Conservation (phyloP, 1,140 invertebrate genomes). For the Gryon sp. region DNA sequence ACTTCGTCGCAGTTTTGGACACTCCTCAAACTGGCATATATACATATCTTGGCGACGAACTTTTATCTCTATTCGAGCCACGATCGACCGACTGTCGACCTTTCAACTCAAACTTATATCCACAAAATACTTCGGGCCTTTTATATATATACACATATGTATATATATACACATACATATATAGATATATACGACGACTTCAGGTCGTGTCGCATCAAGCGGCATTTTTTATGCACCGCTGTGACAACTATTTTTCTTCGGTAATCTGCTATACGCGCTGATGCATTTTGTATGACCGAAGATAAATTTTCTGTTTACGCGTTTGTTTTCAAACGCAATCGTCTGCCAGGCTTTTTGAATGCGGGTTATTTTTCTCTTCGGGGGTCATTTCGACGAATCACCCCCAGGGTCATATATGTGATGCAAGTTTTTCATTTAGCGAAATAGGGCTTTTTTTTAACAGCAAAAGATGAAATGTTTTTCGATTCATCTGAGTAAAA, state of each 20-base stretch:
- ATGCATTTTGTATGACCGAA: constrained; percentile 12
- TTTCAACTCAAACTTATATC: constrained; percentile 10
- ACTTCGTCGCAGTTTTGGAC: constrained; percentile 8
- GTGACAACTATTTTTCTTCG: constrained; percentile 28
- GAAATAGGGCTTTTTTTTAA: no score
- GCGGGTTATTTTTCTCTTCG: constrained; percentile 4
- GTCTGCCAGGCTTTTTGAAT: constrained; percentile 4
- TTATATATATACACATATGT: no score
- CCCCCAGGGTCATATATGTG: no score
- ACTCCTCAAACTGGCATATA: constrained; percentile 19
- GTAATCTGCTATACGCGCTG: constrained; percentile 19
- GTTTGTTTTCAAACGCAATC: constrained; percentile 26
- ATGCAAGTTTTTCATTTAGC: no score
- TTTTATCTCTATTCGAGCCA: constrained; percentile 29
- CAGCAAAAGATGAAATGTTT: no score
- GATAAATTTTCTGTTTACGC: constrained; percentile 31
- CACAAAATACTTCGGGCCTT: constrained; percentile 30
- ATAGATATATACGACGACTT: constrained; percentile 19
- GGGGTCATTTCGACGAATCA: background rate
- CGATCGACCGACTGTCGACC: constrained; percentile 16
- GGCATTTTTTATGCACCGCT: constrained; percentile 15
- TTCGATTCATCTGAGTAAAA: no score
- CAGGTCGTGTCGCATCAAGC: background rate
- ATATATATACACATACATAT: no score
- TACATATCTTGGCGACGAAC: constrained; percentile 23